Base-by-base conservation (phyloP, 1,140 invertebrate species). In the Teleogryllus occipitalis region DNA sequence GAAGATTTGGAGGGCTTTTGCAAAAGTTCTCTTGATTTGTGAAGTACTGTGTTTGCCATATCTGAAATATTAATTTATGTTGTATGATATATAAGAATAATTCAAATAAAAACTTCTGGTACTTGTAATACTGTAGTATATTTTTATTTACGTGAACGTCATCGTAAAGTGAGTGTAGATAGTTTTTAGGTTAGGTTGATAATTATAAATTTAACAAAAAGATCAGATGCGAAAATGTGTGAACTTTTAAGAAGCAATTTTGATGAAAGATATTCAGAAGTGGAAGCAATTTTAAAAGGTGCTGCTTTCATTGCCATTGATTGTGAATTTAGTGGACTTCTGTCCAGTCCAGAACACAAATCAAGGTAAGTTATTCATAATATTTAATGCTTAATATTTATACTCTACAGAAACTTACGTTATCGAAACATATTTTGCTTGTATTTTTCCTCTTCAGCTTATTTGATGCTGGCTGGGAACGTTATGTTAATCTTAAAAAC, bases 251-350 rank as follows among this genome's bases (percentile, higher is more conserved):
- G 83, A 54, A 83, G 86, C 12, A 91, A 91, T 83, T 90, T 90
- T 82, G 80, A 83, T 4, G 82, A 87, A 47, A 78, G 88, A 49
- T 85, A 88, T 80, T 87, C 88, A 5, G 83, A 86, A 79, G 87
- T 92, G 79, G 84, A 86, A 78, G 82, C 84, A 47, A 82, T 86
- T 80, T 83, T 92, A 8, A 86, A 87, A 83, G 84, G 85, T 73
- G 87, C 88, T 8, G 86, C 84, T 79, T 90, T 92, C 83, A 85
- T 92, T 83, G 87, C 89, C n/a, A 88, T 93, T 81, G 92, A 93
- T 84, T 87, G 89, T 49, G 92, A 93, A 86, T 92, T 92, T 82
- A 90, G 89, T 76, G 91, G 91, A 10, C 54, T 65, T 18, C 54
- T 10, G 10, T 65, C 54, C 10, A 65, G 18, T 65, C 54, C 54